Evolutionary conservation across 2,113 vertebrate genomes (phyloP), one percentile per base, ranked within the genome.

Genomic region (Anolis carolinensis): DNA sequence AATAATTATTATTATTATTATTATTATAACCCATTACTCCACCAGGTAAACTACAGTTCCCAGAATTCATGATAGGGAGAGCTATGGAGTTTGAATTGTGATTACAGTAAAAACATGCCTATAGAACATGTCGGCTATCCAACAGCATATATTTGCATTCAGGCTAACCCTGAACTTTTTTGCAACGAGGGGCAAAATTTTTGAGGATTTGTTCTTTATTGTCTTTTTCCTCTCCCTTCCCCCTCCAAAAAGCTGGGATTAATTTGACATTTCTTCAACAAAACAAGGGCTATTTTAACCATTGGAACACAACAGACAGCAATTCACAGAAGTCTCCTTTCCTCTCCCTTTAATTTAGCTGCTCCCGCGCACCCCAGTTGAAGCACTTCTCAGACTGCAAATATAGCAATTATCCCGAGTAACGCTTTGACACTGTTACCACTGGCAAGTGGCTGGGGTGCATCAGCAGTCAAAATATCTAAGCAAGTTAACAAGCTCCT

Each of bases 341-440:
- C 96, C 27, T 34, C 96, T 98, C 21, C 44, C n/a, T 81, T 97
- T 97, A 97, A 98, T 98, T 97, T 97, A 97, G 98, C 97, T 97
- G 97, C 96, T 97, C 96, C 96, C 97, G 96, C 95, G 96, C 95
- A 96, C 97, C 73, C 96, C 96, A 97, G 96, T 96, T 96, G 94
- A 97, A 96, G 96, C 95, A 97, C 97, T 98, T 97, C 96, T 97
- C 97, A 97, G 98, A 98, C 97, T 97, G 97, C 96, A 97, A 97
- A 98, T 97, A 97, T 96, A 98, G 98, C 98, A 99, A 99, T 99
- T 99, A 99, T 97, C 97, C 96, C 98, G 97, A 98, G 98, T 98
- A 98, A 97, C 96, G 96, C 97, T 97, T 98, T 97, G 97, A 98
- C 98, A 97, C 95, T 97, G 97, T 98, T 98, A 97, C 98, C 97